Evolutionary conservation across 2,888 invertebrate species (phyloP), one percentile per base, ranked within the genome.

Genomic region (Nomada lathburiana): DNA sequence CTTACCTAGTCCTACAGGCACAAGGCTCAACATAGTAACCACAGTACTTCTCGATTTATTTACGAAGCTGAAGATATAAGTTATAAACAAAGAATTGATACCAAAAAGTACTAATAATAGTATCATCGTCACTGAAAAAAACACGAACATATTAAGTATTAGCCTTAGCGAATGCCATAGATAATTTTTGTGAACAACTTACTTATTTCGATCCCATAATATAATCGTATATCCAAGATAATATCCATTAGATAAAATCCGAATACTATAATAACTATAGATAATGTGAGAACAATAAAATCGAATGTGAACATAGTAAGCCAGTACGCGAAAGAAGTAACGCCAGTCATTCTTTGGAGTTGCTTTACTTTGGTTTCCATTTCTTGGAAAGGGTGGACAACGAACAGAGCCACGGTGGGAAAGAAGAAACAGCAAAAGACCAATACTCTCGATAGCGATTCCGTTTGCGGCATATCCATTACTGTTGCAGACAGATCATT

Each of bases 51-150:
- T 88, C 23, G 92, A 89, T 73, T 91, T 92, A 68, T 90, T 91
- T 47, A 88, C 62, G 75, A 94, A 94, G 65, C 91, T 94, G 26
- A 91, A 87, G 59, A 92, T 84, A 60, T 94, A 94, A 13, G 87
- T 86, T 26, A 93, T 57, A 10, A 93, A 89, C 47, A 94, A 76
- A 36, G 96, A 95, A 71, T 96, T 94, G 68, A 96, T 93, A 91
- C 97, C 98, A 65, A 97, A 93, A 13, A 97, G 89, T 9, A 98
- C 89, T 90, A 97, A 97, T 69, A 97, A 94, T 36, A 97, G 94
- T 53, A 98, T 90, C 1, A 97, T 95, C 0, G 88, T 89, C 59
- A 86, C 92, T 93, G 86, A 36, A 92, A 92, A 29, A 62, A n/a
- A 70, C 4, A 57, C 5, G n/a, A 50, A 62, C n/a, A 36, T 23